These are phyloP conservation scores for Mellilla xanthometata DNA, from an alignment of 2,888 invertebrate genomes.

Conservation along the genomic window DNA sequence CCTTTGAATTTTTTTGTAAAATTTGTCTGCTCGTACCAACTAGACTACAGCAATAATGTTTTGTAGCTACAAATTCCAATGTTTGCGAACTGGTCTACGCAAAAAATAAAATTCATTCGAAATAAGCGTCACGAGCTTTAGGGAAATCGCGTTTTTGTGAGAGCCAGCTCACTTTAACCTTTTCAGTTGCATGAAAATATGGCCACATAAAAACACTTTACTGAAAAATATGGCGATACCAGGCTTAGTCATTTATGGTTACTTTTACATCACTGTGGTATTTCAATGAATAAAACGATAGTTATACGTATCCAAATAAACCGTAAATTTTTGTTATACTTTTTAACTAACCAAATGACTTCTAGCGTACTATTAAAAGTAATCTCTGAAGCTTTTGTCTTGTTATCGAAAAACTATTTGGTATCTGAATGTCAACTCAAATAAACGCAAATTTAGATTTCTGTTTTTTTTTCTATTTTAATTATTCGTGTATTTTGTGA, in stretches of 20 bases:
- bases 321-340: no score
- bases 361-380: no score
- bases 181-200: slow-evolving; percentile 31
- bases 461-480: no score
- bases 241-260: slow-evolving; percentile 25
- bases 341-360: no score
- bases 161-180: slow-evolving; percentile 26
- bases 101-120: slow-evolving; percentile 25
- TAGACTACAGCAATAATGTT: slow-evolving; percentile 1
- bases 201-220: slow-evolving; percentile 31
- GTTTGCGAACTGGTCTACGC: slow-evolving; percentile 1
- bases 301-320: no score
- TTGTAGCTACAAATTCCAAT: slow-evolving; percentile 5
- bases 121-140: slow-evolving; percentile 24
- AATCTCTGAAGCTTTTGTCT: no score
- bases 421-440: no score
- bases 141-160: slow-evolving; percentile 29
- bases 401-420: no score
- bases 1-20: no score
- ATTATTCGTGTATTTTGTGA: no score
- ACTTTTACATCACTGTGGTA: background rate
- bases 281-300: no score
- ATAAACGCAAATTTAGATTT: no score
- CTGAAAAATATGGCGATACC: slow-evolving; percentile 27
- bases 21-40: background rate